Base-by-base conservation (phyloP, 2,113 vertebrate species). In the Ranitomeya imitator region DNA sequence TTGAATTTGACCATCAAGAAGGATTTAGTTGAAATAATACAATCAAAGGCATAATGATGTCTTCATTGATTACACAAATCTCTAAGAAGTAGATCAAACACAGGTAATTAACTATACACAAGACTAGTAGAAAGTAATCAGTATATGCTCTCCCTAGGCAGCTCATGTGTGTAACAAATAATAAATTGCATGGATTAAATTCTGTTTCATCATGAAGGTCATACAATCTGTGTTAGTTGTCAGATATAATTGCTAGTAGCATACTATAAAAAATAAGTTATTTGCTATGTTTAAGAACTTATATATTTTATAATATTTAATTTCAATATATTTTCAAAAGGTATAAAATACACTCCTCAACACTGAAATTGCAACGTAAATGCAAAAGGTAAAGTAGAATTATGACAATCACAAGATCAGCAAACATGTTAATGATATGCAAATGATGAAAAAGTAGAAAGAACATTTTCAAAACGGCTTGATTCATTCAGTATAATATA, bases 11-110 rank as follows among this genome's bases (percentile, higher is more conserved):
- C 91, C 85, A 92, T 90, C 90, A 90, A 92, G 86, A 91, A 90
- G 90, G 91, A 90, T 90, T 92, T 92, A 90, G 91, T 90, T 91
- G 85, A 92, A 92, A 92, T 90, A 88, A 92, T 90, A 89, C 90
- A 90, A 93, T 93, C 91, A 92, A 92, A 92, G 91, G 10, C 88
- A 90, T 85, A 91, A 93, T 93, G 92, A 93, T 93, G 92, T 90
- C 90, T 89, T 89, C 90, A 93, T 93, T 92, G 93, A 93, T 93
- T 92, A 88, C 92, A 92, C 90, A 92, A 92, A 93, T 92, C 91
- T 92, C 69, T 0, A 78, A 87, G 89, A 93, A 90, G 90, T 89
- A 91, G 86, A 89, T 89, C 85, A 59, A 90, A 90, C 89, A 74
- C 90, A 86, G 91, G 91, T 90, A 92, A 93, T 93, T 92, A 93